These are phyloP conservation scores for Tenthredo notha DNA, from an alignment of 2,888 invertebrate genomes.

Conservation along the genomic window DNA sequence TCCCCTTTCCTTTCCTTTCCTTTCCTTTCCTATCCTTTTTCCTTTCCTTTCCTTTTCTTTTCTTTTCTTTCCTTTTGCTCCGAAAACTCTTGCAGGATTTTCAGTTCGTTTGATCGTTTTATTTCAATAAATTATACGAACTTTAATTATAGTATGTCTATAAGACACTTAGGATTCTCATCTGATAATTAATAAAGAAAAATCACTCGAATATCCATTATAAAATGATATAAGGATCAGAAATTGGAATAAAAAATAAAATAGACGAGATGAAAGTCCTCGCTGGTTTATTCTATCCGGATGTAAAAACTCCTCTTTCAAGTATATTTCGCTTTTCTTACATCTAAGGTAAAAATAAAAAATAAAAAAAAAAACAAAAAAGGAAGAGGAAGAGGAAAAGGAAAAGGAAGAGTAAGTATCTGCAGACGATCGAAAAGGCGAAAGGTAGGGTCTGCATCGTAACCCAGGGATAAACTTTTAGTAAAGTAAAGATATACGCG, in stretches of 20 bases:
- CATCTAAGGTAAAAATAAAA: not conserved
- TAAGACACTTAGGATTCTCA: too few species aligned
- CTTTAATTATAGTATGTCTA: not conserved
- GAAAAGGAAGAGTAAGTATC: not conserved
- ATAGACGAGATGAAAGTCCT: too few species aligned
- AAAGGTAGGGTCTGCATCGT: not conserved
- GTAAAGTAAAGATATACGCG: slow-evolving; percentile 35
- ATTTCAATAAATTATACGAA: not conserved
- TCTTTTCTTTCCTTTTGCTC: not conserved
- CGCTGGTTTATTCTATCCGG: too few species aligned
- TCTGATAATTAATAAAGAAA: too few species aligned
- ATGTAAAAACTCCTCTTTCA: too few species aligned
- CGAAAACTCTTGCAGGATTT: not conserved
- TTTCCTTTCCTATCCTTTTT: not conserved
- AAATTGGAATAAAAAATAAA: too few species aligned
- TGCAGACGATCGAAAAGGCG: not conserved
- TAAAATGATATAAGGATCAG: too few species aligned
- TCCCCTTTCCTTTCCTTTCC: not conserved
- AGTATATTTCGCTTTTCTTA: too few species aligned
- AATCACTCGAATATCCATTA: too few species aligned
- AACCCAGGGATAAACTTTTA: slow-evolving; percentile 7
- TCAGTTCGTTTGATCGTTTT: not conserved
- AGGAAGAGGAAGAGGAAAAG: not conserved
- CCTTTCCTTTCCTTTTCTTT: not conserved
- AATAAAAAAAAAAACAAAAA: not conserved